A percentile compares a stretch with the other conserved stretches of the same genome.
Evolutionary conservation across 2,113 vertebrate species (phyloP).

Genomic region (Plestiodon gilberti): DNA sequence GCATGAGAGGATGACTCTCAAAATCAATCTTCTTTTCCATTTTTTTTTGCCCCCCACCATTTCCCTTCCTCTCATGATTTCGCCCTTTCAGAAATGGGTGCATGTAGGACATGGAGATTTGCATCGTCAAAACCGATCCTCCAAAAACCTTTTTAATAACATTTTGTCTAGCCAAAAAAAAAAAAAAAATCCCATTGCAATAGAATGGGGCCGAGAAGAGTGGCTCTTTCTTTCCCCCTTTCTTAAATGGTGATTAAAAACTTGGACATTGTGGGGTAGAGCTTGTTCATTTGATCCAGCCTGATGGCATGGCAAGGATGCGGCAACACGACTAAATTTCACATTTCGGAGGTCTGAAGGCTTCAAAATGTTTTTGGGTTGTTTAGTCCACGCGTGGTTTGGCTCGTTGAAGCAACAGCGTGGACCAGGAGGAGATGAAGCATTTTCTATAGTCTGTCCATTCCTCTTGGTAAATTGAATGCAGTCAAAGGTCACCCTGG

Average conservation of each 20-base stretch:
- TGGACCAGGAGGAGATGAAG: conserved; percentile 51
- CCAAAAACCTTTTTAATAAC: neutral
- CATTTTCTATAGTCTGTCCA: conserved; percentile 73
- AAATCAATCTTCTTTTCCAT: conserved; percentile 27
- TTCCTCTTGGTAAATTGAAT: conserved; percentile 83
- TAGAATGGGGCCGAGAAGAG: conserved; percentile 7
- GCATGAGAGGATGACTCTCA: conserved; percentile 46
- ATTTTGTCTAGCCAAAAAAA: neutral
- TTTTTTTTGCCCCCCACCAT: too few species aligned
- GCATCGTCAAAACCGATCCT: too few species aligned
- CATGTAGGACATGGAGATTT: too few species aligned
- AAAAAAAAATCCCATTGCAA: neutral
- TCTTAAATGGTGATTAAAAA: conserved; percentile 23
- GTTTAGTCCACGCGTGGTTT: conserved; percentile 22
- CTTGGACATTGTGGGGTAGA: neutral
- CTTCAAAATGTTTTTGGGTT: conserved; percentile 43
- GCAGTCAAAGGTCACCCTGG: conserved; percentile 88
- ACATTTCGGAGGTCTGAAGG: conserved; percentile 22
- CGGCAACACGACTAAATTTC: neutral
- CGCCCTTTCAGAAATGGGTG: neutral
- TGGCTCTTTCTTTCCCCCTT: too few species aligned
- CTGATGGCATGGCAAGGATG: neutral
- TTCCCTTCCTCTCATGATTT: neutral
- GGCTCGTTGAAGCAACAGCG: conserved; percentile 45
- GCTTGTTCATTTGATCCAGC: neutral